These are phyloP conservation scores for Temnothorax longispinosus DNA, from an alignment of 1,140 invertebrate genomes.

Conservation along the genomic window DNA sequence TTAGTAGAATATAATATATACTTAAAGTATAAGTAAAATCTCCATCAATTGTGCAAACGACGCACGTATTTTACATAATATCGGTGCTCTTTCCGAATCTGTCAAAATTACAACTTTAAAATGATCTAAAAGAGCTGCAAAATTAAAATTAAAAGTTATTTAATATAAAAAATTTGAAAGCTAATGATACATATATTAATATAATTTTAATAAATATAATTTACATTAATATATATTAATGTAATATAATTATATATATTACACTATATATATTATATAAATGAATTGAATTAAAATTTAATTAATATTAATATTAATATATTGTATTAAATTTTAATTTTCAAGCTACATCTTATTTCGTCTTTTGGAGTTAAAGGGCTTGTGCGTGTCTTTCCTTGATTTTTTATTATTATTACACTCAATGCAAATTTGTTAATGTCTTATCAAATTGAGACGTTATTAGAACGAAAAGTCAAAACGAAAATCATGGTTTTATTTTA, in stretches of 20 bases:
- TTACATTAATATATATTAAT: too few species aligned
- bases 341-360: neutral
- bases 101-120: neutral
- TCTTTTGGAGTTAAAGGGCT: neutral
- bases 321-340: neutral
- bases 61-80: neutral
- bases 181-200: neutral
- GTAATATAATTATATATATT: too few species aligned
- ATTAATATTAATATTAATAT: neutral
- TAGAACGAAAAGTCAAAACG: neutral
- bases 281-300: neutral
- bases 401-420: neutral
- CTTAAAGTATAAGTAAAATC: slow-evolving; percentile 20
- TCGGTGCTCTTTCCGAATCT: slow-evolving; percentile 14
- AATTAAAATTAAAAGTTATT: neutral
- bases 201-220: too few species aligned
- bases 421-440: neutral
- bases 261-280: too few species aligned
- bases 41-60: neutral
- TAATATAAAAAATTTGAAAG: neutral
- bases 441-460: slow-evolving; percentile 14
- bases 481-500: neutral
- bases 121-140: neutral
- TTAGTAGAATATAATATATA: slow-evolving; percentile 47
- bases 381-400: neutral